Evolutionary conservation across 2,888 invertebrate genomes (phyloP), one percentile per base, ranked within the genome.

Genomic region (Atethmia centrago): DNA sequence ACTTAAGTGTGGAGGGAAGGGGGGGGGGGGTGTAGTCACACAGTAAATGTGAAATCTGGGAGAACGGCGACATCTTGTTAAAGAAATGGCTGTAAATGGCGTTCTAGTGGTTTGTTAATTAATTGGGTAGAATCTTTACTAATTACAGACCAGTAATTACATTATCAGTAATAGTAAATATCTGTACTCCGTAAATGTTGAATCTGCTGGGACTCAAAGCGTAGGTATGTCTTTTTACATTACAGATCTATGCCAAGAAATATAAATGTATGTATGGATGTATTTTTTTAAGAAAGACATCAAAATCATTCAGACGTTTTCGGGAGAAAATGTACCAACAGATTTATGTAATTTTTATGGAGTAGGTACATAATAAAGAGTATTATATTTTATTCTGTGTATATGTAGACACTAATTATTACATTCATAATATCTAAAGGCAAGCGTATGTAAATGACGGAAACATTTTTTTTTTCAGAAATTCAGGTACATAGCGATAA

Each of bases 121-220:
- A 82, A 77, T 82, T 62, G 45, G n/a, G 3, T 47, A 7, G 16
- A 42, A 36, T 59, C 42, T 81, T 59, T 63, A 74, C 58, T 73
- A 73, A 80, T 80, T 47, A 55, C 14, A 1, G 16, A 21, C 5
- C 3, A 12, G 8, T 9, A 70, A 70, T 71, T 31, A 71, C 9
- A 16, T 68, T 69, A 3, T 65, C 12, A n/a, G 28, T 42, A 4
- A 0, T 28, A 28, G 1, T 42, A 66, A 65, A 59, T 25, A 14
- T 42, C 19, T 67, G n/a, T 47, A 14, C 2, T 63, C 5, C 3
- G 16, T 68, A 2, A 31, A 25, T n/a, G 28, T 40, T 47, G 1
- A 14, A 14, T 68, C 8, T 51, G 3, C 16, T 49, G 8, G 0
- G 7, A 7, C 16, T 49, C 21, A 21, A 25, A 21, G 3, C 3